Evolutionary conservation across 1,140 invertebrate genomes (phyloP).

Genomic region (Vanessa atalanta): DNA sequence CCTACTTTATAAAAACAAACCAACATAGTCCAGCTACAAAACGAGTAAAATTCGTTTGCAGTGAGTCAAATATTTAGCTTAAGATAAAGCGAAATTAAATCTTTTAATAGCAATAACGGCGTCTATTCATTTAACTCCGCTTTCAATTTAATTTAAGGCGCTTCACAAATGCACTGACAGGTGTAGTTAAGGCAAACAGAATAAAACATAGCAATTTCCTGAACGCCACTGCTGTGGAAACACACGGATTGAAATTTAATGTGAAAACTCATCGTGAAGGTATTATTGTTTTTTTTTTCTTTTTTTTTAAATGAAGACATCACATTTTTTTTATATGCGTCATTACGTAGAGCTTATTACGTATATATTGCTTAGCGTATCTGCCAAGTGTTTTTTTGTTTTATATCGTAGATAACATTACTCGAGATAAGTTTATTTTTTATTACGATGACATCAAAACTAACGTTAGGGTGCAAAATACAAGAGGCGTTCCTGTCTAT

Average conservation of each 20-base stretch:
- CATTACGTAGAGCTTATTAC: no score
- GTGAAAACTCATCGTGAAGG: background rate
- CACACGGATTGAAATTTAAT: slow-evolving; percentile 18
- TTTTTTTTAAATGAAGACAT: background rate
- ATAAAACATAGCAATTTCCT: slow-evolving; percentile 45
- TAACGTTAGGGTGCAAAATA: no score
- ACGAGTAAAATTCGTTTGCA: background rate
- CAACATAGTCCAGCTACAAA: background rate
- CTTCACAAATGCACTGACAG: slow-evolving; percentile 41
- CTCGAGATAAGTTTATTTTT: no score
- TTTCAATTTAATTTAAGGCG: slow-evolving; percentile 38
- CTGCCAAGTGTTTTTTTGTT: no score
- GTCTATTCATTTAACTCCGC: slow-evolving; percentile 27
- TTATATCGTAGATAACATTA: no score
- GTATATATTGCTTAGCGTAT: no score
- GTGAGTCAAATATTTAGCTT: background rate
- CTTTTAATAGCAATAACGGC: slow-evolving; percentile 22
- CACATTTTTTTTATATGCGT: no score
- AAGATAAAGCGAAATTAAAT: slow-evolving; percentile 15
- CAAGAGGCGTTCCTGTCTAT: background rate
- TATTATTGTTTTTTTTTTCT: background rate
- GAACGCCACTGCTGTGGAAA: slow-evolving; percentile 37
- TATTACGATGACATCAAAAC: no score
- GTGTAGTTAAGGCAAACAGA: slow-evolving; percentile 44
- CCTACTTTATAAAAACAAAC: background rate